Percentiles rank a stretch among this genome's conserved stretches.
Conservation (phyloP, 2,888 invertebrate genomes). For the Parelbella ahira region DNA sequence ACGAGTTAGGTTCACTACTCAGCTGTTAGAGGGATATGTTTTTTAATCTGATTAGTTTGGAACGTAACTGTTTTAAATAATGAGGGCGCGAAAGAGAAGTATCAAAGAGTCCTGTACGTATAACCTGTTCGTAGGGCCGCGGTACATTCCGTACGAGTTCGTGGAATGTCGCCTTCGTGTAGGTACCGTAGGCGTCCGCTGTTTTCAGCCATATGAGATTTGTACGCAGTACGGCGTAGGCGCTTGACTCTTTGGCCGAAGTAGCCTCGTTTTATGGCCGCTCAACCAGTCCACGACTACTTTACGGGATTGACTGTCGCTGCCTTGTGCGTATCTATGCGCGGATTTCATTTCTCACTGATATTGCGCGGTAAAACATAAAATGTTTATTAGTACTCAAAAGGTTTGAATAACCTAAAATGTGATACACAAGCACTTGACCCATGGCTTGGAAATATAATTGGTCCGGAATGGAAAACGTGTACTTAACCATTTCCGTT, state of each 20-base stretch:
- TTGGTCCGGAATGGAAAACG: no score
- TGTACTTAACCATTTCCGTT: no score
- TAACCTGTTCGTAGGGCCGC: constrained; percentile 72
- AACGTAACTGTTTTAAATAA: constrained; percentile 48
- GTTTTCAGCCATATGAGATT: constrained; percentile 69
- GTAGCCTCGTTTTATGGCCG: constrained; percentile 61
- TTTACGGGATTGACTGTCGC: constrained; percentile 30
- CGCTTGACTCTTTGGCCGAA: constrained; percentile 50
- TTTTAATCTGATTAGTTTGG: constrained; percentile 15
- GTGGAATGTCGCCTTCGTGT: constrained; percentile 71
- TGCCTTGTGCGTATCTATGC: constrained; percentile 16
- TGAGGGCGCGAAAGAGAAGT: constrained; percentile 56
- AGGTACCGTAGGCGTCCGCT: constrained; percentile 67
- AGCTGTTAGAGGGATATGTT: constrained; percentile 60
- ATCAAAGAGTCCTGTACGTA: constrained; percentile 49
- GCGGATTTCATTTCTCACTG: constrained; percentile 14
- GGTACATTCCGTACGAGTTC: constrained; percentile 64
- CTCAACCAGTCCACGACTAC: constrained; percentile 54
- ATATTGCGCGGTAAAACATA: no score
- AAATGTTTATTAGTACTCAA: no score
- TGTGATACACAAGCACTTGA: no score
- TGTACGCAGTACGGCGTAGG: constrained; percentile 61
- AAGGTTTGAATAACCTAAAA: no score
- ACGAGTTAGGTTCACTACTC: constrained; percentile 34
- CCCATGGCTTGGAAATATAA: no score